Conservation (phyloP, 37 sponge, comb jelly and placozoan species). For the Ephydatia muelleri region DNA sequence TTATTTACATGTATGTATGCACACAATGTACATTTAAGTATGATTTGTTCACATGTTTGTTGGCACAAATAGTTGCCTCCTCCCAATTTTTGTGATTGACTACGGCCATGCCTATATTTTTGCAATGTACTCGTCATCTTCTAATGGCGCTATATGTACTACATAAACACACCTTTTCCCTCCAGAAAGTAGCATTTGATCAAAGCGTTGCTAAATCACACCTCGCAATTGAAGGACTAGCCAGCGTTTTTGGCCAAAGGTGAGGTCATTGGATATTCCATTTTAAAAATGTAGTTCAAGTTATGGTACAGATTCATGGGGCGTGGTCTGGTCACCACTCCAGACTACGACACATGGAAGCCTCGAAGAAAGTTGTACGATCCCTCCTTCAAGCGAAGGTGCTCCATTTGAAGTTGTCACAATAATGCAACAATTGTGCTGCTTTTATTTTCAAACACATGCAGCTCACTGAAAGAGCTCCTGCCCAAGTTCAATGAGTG, state of each 20-base stretch:
- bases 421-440: not conserved
- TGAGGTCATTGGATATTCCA: not conserved
- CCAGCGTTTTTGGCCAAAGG: not conserved
- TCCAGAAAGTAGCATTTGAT: not conserved
- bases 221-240: not conserved
- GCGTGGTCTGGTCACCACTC: constrained; percentile 26
- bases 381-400: constrained; percentile 38
- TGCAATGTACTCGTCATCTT: no score
- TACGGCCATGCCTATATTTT: no score
- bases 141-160: no score
- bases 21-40: no score
- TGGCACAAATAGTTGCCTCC: no score
- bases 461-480: constrained; percentile 1
- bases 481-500: not conserved
- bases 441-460: not conserved
- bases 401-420: not conserved
- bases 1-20: no score
- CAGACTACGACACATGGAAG: constrained; percentile 34
- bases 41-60: no score
- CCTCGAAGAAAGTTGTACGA: constrained; percentile 35
- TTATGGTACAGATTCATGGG: constrained; percentile 15
- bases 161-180: not conserved
- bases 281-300: not conserved
- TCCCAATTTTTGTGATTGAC: no score
- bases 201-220: not conserved